Base-by-base conservation (phyloP, 2,797 vertebrate genomes). In the Artibeus lituratus region DNA sequence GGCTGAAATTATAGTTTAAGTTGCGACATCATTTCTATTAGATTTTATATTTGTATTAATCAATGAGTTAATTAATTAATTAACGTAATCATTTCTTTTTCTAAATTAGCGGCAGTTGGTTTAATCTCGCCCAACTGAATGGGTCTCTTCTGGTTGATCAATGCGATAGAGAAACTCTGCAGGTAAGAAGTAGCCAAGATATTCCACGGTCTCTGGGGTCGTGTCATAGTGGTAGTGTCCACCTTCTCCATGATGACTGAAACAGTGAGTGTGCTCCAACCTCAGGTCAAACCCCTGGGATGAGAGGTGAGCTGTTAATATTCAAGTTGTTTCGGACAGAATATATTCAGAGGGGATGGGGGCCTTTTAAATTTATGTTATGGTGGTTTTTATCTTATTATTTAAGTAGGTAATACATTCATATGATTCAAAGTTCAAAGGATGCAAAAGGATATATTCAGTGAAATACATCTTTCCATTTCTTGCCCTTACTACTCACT, bases 161-260 rank as follows among this genome's bases (percentile, higher is more conserved):
- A 99, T 99, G 84, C 99, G 99, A 97, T 99, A 99, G 77, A 99
- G 98, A 91, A 99, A 98, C 97, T 99, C 99, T 0, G 99, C 99
- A 2, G 99, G 99, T 94, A 99, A 89, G 94, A 99, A 99, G 97
- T 99, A 99, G 15, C 99, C 99, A 96, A 99, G 97, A 97, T 99
- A 99, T 92, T 99, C 99, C 97, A 99, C 99, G 0, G 77, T 98
- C 57, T 99, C 99, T 0, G 99, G 99, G 0, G 99, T 99, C 42
- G 99, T 99, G 97, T 99, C 99, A 10, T 98, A 98, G 96, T 99
- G 99, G 98, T 99, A 99, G 98, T 99, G 99, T 0, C 99, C 99
- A 1, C 99, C 99, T 97, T 99, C 99, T 76, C 99, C 99, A 0
- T 99, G 99, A 87, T 99, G 99, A 97, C 99, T 99, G 97, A 99